These are phyloP conservation scores for Bostrychus sinensis DNA, from an alignment of 2,113 vertebrate species.

Conservation along the genomic window DNA sequence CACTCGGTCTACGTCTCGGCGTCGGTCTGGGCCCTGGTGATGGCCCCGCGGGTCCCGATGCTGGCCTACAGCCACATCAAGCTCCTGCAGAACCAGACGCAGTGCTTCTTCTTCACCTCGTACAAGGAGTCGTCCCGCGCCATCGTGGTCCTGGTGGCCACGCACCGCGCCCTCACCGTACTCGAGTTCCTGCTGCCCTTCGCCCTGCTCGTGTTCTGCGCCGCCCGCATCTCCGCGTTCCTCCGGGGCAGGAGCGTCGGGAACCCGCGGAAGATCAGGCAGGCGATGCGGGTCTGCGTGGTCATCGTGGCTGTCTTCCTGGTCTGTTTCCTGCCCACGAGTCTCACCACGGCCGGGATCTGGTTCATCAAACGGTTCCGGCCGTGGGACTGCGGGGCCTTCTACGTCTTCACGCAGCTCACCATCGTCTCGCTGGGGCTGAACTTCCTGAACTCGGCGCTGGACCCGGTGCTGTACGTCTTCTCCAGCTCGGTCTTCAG, in stretches of 20 bases:
- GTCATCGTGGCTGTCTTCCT: slow-evolving; percentile 64
- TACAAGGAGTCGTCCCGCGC: slow-evolving; percentile 41
- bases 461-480: slow-evolving; percentile 77
- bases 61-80: slow-evolving; percentile 60
- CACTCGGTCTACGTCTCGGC: slow-evolving; percentile 38
- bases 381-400: slow-evolving; percentile 39
- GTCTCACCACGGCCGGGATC: slow-evolving; percentile 60
- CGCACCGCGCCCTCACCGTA: slow-evolving; percentile 66
- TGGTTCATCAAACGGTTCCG: slow-evolving; percentile 35
- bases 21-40: slow-evolving; percentile 67
- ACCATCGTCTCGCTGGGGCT: slow-evolving; percentile 73
- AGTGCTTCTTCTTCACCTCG: slow-evolving; percentile 75
- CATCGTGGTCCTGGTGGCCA: slow-evolving; percentile 55
- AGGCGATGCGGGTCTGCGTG: slow-evolving; percentile 67
- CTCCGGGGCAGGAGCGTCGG: slow-evolving; percentile 53
- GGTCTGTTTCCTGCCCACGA: slow-evolving; percentile 77
- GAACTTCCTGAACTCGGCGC: slow-evolving; percentile 77
- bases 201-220: slow-evolving; percentile 71
- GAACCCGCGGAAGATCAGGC: slow-evolving; percentile 45
- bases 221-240: slow-evolving; percentile 63
- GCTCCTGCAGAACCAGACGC: slow-evolving; percentile 14
- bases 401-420: slow-evolving; percentile 62
- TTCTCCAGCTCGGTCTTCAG: slow-evolving; percentile 76
- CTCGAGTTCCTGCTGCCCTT: slow-evolving; percentile 61
- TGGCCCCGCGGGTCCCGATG: slow-evolving; percentile 71